Evolutionary conservation across 2,888 invertebrate species (phyloP).

Genomic region (Chloroclysta siterata): DNA sequence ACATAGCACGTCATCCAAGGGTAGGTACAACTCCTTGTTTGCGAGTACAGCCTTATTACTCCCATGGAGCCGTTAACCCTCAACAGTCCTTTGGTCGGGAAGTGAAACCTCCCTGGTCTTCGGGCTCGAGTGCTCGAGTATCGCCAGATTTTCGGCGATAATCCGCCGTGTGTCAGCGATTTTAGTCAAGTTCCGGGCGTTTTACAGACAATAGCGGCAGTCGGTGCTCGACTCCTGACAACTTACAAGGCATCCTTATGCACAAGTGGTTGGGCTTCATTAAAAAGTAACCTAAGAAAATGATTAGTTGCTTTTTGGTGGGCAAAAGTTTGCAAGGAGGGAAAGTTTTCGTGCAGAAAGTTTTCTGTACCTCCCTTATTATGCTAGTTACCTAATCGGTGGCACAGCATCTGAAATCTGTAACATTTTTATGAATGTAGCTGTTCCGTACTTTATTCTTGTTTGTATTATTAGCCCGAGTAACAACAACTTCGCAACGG

Average conservation of each 20-base stretch:
- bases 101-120: too few species aligned
- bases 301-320: constrained; percentile 17
- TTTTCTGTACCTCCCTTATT: background rate
- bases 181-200: constrained; percentile 42
- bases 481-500: too few species aligned
- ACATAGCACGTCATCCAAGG: too few species aligned
- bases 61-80: too few species aligned
- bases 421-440: background rate
- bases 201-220: constrained; percentile 48
- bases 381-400: background rate
- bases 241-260: constrained; percentile 52
- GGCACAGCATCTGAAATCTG: background rate
- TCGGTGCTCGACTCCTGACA: constrained; percentile 41
- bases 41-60: too few species aligned
- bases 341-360: constrained; percentile 11
- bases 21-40: too few species aligned
- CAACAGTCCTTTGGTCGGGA: too few species aligned
- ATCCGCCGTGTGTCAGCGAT: constrained; percentile 46
- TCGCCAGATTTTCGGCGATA: constrained; percentile 34
- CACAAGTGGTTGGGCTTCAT: constrained; percentile 46
- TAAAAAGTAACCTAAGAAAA: constrained; percentile 35
- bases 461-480: too few species aligned
- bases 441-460: too few species aligned
- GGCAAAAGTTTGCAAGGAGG: constrained; percentile 11
- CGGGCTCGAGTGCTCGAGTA: constrained; percentile 21